Conservation (phyloP, 1,140 invertebrate genomes). For the Apis mellifera region DNA sequence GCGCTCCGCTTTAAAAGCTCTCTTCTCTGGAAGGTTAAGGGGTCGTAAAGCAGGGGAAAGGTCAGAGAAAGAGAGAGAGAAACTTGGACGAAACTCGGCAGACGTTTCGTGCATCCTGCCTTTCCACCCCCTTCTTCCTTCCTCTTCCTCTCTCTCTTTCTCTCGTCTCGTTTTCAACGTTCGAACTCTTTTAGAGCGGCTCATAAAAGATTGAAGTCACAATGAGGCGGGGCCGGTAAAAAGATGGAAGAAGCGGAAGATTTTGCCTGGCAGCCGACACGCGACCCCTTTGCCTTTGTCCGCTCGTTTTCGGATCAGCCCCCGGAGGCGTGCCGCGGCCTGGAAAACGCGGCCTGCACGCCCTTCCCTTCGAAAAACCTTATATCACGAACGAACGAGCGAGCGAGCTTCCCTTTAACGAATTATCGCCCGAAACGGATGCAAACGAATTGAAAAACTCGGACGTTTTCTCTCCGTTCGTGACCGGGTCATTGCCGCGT, state of each 20-base stretch:
- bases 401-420: neutral
- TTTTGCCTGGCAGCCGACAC: constrained; percentile 37
- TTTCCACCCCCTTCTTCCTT: neutral
- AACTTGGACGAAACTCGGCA: constrained; percentile 5
- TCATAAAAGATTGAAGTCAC: constrained; percentile 44
- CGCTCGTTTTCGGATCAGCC: constrained; percentile 27
- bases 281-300: constrained; percentile 42
- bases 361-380: neutral
- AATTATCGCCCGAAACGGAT: constrained; percentile 5
- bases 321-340: neutral
- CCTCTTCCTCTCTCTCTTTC: neutral
- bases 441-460: neutral
- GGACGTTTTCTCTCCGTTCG: too few species aligned
- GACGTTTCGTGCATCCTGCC: constrained; percentile 28
- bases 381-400: too few species aligned
- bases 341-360: constrained; percentile 6
- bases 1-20: constrained; percentile 52
- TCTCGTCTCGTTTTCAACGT: neutral
- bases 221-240: constrained; percentile 21
- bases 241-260: constrained; percentile 1
- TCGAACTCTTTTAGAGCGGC: constrained; percentile 26
- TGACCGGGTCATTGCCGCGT: constrained; percentile 20
- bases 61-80: neutral
- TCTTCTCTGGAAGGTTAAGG: constrained; percentile 35
- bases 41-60: constrained; percentile 2